These are phyloP conservation scores for Cryptomyrus ogoouensis DNA, from an alignment of 2,113 vertebrate genomes.

Conservation along the genomic window DNA sequence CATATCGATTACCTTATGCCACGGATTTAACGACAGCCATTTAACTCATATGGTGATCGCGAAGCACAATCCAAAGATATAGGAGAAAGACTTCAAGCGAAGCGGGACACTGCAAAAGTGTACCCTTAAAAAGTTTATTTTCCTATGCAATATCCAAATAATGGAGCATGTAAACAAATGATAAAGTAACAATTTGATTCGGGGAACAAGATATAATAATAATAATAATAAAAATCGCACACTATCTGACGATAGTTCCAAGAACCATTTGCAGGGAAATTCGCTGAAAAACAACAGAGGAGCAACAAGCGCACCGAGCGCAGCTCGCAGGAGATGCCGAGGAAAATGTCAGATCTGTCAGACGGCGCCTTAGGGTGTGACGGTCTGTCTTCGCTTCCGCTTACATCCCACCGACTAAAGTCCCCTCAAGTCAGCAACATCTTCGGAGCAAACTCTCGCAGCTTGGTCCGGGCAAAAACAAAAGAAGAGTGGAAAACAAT, in stretches of 20 bases:
- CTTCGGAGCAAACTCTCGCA: neutral
- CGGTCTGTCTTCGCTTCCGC: neutral
- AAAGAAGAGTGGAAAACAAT: neutral
- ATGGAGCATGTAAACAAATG: neutral
- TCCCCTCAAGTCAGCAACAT: conserved; percentile 7
- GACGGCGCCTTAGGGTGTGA: conserved; percentile 15
- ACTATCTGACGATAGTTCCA: neutral
- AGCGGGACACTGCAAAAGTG: neutral
- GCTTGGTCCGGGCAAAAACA: neutral
- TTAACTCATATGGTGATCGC: neutral
- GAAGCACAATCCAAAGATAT: neutral
- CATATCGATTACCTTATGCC: neutral
- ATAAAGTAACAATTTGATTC: neutral
- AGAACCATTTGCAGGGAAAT: neutral
- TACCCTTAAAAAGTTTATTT: conserved; percentile 16
- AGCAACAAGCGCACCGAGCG: neutral
- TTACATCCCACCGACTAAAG: neutral
- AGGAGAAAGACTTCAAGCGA: neutral
- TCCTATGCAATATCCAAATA: neutral
- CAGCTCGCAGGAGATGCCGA: neutral
- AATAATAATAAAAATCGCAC: neutral
- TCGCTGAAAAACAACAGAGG: neutral
- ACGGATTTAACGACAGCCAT: neutral
- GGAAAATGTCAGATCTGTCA: neutral
- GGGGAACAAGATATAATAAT: neutral